Evolutionary conservation across 2,888 invertebrate genomes (phyloP).

Genomic region (Blastobasis lacticolella): DNA sequence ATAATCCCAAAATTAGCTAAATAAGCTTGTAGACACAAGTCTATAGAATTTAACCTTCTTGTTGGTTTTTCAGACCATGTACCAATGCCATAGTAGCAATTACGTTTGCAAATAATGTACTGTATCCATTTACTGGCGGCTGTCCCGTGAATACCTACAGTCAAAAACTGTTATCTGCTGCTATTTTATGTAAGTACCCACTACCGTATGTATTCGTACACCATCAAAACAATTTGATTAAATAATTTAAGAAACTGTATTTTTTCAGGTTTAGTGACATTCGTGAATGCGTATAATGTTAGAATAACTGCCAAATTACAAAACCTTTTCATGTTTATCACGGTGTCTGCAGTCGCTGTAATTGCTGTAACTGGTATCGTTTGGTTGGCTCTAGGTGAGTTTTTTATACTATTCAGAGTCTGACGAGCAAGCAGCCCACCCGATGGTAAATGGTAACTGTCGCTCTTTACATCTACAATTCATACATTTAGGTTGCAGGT

Average conservation of each 20-base stretch:
- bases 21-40: no score
- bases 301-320: neutral
- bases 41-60: neutral
- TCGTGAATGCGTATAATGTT: neutral
- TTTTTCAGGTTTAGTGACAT: neutral
- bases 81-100: neutral
- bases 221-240: neutral
- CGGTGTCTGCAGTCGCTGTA: neutral
- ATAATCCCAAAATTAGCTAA: no score
- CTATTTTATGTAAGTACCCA: neutral
- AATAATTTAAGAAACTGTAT: no score
- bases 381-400: neutral
- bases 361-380: neutral
- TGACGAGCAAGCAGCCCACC: no score
- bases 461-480: no score
- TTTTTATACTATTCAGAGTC: no score
- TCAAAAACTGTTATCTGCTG: neutral
- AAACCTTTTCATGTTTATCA: neutral
- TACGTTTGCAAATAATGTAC: neutral
- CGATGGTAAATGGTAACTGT: no score
- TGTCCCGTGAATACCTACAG: neutral
- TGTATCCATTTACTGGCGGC: neutral
- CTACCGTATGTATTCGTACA: neutral
- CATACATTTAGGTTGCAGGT: no score
- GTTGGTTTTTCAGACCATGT: neutral